These are phyloP conservation scores for Yponomeuta malinellus DNA, from an alignment of 2,888 invertebrate genomes.

Conservation along the genomic window DNA sequence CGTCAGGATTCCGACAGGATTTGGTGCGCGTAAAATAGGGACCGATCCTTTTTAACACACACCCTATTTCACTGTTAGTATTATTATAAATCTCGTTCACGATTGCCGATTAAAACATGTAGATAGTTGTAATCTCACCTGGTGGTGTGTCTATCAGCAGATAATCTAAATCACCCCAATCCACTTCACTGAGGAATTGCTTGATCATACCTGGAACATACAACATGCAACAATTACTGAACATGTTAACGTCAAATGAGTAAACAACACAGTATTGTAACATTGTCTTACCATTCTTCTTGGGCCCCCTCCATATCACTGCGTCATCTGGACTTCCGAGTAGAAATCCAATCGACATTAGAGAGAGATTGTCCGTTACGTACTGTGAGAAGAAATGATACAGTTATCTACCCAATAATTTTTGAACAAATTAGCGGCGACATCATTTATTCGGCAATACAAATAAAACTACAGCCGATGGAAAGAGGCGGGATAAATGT, in stretches of 20 bases:
- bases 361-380: constrained; percentile 93
- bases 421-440: neutral
- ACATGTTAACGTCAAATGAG: neutral
- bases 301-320: constrained; percentile 99
- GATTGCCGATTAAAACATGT: too few species aligned
- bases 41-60: too few species aligned
- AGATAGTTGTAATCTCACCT: constrained; percentile 59
- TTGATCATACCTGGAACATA: constrained; percentile 86
- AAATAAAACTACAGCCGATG: too few species aligned
- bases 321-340: constrained; percentile 92
- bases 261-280: neutral
- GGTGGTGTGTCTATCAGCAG: constrained; percentile 96
- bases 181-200: constrained; percentile 95
- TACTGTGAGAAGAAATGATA: constrained; percentile 73
- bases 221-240: neutral
- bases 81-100: too few species aligned
- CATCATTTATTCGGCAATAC: too few species aligned
- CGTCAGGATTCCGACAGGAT: too few species aligned
- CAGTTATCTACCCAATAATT: neutral
- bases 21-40: too few species aligned
- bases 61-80: too few species aligned
- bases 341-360: constrained; percentile 98
- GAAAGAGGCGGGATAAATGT: too few species aligned
- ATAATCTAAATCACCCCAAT: constrained; percentile 95
- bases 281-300: constrained; percentile 87